Percentiles rank a stretch among this genome's conserved stretches.
Evolutionary conservation across 2,113 vertebrate species (phyloP).

Genomic region (Hirundichthys speculiger): DNA sequence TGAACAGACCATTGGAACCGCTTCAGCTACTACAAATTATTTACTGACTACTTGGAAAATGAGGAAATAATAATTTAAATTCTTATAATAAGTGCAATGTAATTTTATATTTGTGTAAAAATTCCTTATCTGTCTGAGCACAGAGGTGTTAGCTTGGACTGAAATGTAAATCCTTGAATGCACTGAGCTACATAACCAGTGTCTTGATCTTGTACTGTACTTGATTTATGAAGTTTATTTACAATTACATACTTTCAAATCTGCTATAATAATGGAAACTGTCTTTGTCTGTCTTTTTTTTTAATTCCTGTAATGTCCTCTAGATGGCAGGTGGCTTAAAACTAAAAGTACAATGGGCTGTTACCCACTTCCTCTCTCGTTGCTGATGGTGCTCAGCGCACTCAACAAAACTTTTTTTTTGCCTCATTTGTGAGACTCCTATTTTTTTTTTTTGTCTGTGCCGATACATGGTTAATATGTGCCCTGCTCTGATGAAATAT

Average conservation of each 20-base stretch:
- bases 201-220: conserved; percentile 56
- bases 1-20: conserved; percentile 2
- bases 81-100: conserved; percentile 28
- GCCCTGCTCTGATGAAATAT: conserved; percentile 17
- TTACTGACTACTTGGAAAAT: conserved; percentile 4
- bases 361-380: conserved; percentile 40
- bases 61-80: conserved; percentile 26
- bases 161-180: conserved; percentile 16
- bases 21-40: conserved; percentile 18
- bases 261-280: conserved; percentile 16
- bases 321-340: conserved; percentile 47
- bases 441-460: not conserved
- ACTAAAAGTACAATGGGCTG: conserved; percentile 10
- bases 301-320: conserved; percentile 20
- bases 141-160: conserved; percentile 13
- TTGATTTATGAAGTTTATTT: conserved; percentile 43
- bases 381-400: conserved; percentile 9
- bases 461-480: conserved; percentile 5
- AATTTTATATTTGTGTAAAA: conserved; percentile 50
- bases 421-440: not conserved
- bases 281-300: conserved; percentile 6
- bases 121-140: not conserved
- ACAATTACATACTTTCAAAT: conserved; percentile 45
- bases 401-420: not conserved
- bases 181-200: conserved; percentile 27